A percentile compares a stretch with the other conserved stretches of the same genome.
Conservation (phyloP, 2,797 vertebrate species). For the Dryobates pubescens region DNA sequence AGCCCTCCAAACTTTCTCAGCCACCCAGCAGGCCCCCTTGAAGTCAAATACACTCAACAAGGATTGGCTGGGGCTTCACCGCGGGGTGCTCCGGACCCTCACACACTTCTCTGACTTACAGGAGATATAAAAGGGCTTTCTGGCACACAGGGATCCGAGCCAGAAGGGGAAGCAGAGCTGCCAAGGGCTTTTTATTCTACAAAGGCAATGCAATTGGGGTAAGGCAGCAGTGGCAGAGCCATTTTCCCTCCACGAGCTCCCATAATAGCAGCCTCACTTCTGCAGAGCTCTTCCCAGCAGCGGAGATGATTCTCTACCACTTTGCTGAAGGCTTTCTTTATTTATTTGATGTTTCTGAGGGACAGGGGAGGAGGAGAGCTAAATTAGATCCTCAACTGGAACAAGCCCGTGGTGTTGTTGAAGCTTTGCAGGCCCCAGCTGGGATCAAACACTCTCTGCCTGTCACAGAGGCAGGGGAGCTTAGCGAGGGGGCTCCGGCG, state of each 20-base stretch:
- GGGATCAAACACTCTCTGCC: not conserved
- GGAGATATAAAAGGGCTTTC: not conserved
- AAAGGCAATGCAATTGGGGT: not conserved
- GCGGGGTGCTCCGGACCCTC: not conserved
- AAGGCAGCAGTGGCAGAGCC: not conserved
- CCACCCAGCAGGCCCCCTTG: not conserved
- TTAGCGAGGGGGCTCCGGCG: not conserved
- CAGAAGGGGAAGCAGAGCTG: not conserved
- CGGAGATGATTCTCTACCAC: not conserved
- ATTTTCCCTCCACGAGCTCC: not conserved
- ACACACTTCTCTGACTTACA: not conserved
- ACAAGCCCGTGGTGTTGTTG: not conserved
- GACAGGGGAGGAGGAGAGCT: constrained; percentile 7
- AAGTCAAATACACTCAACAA: not conserved
- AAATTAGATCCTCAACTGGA: constrained; percentile 5
- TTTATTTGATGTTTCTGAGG: not conserved
- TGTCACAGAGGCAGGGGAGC: not conserved
- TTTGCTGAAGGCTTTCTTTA: not conserved
- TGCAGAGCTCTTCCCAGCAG: not conserved
- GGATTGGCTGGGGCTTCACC: not conserved
- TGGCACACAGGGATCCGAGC: not conserved
- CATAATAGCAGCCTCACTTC: not conserved
- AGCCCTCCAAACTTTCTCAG: not conserved
- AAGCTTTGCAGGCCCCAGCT: not conserved
- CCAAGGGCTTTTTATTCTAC: not conserved